Percentiles rank a stretch among this genome's conserved stretches.
Evolutionary conservation across 2,113 vertebrate species (phyloP).

Genomic region (Candoia aspera): DNA sequence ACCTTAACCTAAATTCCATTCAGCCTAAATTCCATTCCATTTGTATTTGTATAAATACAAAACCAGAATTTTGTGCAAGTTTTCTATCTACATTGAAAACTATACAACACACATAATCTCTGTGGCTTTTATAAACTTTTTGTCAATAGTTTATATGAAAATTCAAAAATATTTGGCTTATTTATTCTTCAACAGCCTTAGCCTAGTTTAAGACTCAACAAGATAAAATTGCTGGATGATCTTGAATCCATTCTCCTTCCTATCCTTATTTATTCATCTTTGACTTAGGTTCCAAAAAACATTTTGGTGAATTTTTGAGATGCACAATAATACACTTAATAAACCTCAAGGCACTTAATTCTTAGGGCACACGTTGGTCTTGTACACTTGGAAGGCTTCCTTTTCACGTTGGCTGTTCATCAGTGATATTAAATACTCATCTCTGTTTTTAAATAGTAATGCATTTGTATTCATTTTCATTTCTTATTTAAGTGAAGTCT

Average conservation of each 20-base stretch:
- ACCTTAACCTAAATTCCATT: neutral
- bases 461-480: conserved; percentile 7
- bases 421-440: neutral
- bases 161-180: neutral
- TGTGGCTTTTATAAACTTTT: neutral
- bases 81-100: neutral
- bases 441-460: neutral
- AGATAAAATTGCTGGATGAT: neutral
- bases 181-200: neutral
- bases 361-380: neutral
- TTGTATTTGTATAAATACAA: neutral
- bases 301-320: neutral
- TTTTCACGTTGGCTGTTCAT: conserved; percentile 7
- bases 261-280: neutral
- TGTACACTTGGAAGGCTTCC: neutral
- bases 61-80: neutral
- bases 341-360: conserved; percentile 1
- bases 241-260: neutral
- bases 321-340: neutral
- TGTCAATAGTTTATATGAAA: neutral
- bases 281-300: neutral
- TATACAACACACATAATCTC: neutral
- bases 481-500: conserved; percentile 21
- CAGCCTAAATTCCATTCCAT: no score
- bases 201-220: neutral